Conservation (phyloP, 1,140 invertebrate genomes). For the Cardiocondyla obscurior region DNA sequence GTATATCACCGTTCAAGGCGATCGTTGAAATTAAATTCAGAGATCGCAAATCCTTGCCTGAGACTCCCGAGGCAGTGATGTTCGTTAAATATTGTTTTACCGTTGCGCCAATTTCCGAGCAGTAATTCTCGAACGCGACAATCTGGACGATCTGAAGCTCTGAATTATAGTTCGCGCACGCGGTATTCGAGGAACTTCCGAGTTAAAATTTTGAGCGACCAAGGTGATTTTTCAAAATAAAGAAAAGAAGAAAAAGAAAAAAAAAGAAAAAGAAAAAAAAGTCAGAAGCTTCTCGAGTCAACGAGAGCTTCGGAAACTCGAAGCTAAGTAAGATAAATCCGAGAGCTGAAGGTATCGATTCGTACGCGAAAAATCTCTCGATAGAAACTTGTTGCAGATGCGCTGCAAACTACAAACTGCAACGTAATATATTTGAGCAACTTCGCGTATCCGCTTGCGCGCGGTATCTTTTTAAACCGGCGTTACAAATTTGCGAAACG, state of each 20-base stretch:
- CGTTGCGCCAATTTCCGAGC: not conserved
- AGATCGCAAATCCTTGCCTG: constrained; percentile 21
- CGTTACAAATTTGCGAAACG: not conserved
- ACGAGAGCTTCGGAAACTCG: not conserved
- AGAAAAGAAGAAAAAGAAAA: too few relatives aligned
- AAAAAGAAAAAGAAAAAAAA: too few relatives aligned
- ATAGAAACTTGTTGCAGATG: not conserved
- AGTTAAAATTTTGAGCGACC: not conserved
- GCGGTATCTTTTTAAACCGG: not conserved
- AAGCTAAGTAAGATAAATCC: not conserved
- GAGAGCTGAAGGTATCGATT: not conserved
- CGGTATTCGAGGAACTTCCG: not conserved
- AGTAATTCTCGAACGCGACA: not conserved
- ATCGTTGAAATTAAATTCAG: constrained; percentile 66
- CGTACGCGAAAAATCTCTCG: not conserved
- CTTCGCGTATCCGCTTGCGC: not conserved
- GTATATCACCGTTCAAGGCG: constrained; percentile 60
- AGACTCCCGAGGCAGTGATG: not conserved
- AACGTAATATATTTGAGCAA: not conserved
- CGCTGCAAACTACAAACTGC: not conserved
- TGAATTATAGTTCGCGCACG: not conserved
- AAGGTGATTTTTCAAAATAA: not conserved
- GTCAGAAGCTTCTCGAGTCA: not conserved
- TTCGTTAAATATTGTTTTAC: constrained; percentile 17
- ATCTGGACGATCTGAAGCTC: not conserved